Evolutionary conservation across 92 coral and sea anemone genomes (phyloP).

Genomic region (Parazoanthus darwini): DNA sequence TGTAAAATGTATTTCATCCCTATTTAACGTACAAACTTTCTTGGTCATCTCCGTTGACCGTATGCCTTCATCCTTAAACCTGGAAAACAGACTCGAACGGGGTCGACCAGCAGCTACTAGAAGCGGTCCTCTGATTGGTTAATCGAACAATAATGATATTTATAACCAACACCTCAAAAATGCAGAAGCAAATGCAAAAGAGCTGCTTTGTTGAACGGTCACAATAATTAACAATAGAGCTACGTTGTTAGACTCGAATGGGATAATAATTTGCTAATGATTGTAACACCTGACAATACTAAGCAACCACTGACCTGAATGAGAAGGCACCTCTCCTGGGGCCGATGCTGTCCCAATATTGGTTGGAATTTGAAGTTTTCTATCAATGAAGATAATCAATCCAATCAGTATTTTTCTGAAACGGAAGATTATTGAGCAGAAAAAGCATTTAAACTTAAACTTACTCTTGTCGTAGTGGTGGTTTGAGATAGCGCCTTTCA

Average conservation of each 20-base stretch:
- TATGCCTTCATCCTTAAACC: too few relatives aligned
- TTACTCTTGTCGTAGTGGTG: constrained; percentile 94
- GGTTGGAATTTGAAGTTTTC: constrained; percentile 90
- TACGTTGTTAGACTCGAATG: too few relatives aligned
- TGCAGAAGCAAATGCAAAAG: too few relatives aligned
- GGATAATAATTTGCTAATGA: too few relatives aligned
- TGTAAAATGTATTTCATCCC: too few relatives aligned
- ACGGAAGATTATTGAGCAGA: neutral
- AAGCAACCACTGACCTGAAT: constrained; percentile 25
- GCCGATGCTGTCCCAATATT: constrained; percentile 93
- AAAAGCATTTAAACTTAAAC: constrained; percentile 22
- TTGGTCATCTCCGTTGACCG: neutral
- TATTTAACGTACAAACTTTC: neutral
- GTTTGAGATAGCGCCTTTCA: constrained; percentile 91
- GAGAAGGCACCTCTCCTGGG: constrained; percentile 90
- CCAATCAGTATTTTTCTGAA: neutral
- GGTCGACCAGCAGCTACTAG: too few relatives aligned
- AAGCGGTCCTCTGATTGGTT: too few relatives aligned
- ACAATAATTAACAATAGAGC: too few relatives aligned
- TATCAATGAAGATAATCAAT: constrained; percentile 7
- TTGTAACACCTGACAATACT: neutral
- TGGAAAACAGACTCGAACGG: too few relatives aligned
- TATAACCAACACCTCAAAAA: too few relatives aligned
- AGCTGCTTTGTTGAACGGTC: too few relatives aligned
- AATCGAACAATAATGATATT: too few relatives aligned